Conservation (phyloP, 2,888 invertebrate genomes). For the Odontothrips loti region DNA sequence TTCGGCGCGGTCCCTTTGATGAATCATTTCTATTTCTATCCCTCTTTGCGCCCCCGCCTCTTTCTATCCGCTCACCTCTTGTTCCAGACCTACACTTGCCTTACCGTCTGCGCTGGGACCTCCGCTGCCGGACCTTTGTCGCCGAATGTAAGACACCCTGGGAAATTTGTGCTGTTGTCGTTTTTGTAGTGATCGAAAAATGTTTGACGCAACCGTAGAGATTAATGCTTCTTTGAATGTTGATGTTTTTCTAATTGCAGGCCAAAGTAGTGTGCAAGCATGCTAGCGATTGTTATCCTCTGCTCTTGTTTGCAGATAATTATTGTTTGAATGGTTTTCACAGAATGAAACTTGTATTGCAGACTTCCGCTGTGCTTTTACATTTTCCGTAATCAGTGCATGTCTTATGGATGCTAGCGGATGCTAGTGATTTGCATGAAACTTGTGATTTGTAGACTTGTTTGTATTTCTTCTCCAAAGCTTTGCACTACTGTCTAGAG, state of each 20-base stretch:
- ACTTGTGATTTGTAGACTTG: neutral
- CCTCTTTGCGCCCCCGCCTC: neutral
- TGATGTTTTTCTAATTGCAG: neutral
- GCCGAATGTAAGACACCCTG: conserved; percentile 61
- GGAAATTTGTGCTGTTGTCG: conserved; percentile 33
- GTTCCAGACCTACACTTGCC: conserved; percentile 82
- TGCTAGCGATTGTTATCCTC: neutral
- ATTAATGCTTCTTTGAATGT: conserved; percentile 12
- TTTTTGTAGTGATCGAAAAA: conserved; percentile 26
- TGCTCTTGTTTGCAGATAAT: too few species aligned
- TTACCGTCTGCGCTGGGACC: conserved; percentile 87
- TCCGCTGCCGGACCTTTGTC: conserved; percentile 61
- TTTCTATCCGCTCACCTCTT: conserved; percentile 5
- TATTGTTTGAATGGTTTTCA: too few species aligned
- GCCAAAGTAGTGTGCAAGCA: neutral
- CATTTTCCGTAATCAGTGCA: too few species aligned
- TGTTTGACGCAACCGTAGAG: neutral
- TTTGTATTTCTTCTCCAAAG: conserved; percentile 21
- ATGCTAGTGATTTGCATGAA: neutral
- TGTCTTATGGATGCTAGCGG: neutral
- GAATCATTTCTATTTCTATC: neutral
- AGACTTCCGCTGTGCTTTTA: too few species aligned
- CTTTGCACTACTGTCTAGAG: too few species aligned
- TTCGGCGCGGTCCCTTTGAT: neutral
- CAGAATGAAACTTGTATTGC: too few species aligned